Base-by-base conservation (phyloP, 1,140 invertebrate genomes). In the Battus philenor region DNA sequence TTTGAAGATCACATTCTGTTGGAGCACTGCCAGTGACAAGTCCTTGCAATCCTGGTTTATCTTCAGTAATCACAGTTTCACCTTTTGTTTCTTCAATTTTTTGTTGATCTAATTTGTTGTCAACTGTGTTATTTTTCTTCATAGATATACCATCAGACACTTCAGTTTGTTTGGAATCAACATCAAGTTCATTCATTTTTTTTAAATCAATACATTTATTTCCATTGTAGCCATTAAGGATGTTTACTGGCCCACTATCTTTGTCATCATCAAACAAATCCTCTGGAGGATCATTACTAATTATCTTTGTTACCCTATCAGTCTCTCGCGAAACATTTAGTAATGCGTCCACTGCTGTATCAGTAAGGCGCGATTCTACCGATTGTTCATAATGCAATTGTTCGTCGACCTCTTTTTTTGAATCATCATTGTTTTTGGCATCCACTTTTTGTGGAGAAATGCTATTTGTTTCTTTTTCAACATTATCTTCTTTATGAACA, bases 231-330 rank as follows among this genome's bases (percentile, higher is more conserved):
- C 38, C 38, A 27, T 41, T 34, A 10, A 24, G 34, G 44, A 11
- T 47, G 13, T 45, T 27, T 27, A 26, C 36, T 29, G 11, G 13
- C 8, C 8, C n/a, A 10, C 10, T 66, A 18, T 75, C 68, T 46
- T 59, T 74, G 34, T 85, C 81, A 47, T 85, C 81, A 64, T 85
- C 81, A 60, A 85, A 85, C 45, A 85, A 63, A 50, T 82, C 73
- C 63, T 85, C 81, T 10, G 81, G 81, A 1, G 66, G 75, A 67
- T 81, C 80, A 9, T 73, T 65, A 51, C 78, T 80, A 32, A 85
- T 68, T 24, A 69, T 53, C 60, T 69, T 76, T n/a, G 81, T 75
- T n/a, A 85, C 77, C 48, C 68, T 64, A 49, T 85, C 80, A 41
- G 74, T 38, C 36, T 85, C 80, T 48, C 80, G 52, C 4, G 78